phyloP scores from a whole-genome alignment of 2,888 invertebrate species.

The Dryocosmus kuriphilus region DNA sequence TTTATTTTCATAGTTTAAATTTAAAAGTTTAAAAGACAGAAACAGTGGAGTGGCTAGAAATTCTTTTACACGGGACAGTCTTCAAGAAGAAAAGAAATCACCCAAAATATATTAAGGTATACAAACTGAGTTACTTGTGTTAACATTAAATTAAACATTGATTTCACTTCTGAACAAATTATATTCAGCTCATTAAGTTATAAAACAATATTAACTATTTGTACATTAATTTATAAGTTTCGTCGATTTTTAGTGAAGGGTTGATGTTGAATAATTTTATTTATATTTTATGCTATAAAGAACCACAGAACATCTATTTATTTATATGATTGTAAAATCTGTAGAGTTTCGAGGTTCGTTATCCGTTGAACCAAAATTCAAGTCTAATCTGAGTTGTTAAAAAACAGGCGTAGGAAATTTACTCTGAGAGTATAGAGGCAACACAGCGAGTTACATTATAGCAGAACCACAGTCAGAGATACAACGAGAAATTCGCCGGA shows the following conservation, averaged over 20 bases:
- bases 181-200: too few relatives aligned
- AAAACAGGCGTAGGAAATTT: conserved; percentile 7
- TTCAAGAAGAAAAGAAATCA: too few relatives aligned
- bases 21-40: too few relatives aligned
- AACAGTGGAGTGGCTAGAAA: too few relatives aligned
- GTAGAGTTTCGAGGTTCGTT: conserved; percentile 4
- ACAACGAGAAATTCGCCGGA: conserved; percentile 46
- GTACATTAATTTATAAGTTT: too few relatives aligned
- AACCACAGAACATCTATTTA: not conserved
- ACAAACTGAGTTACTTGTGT: not conserved
- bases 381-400: conserved; percentile 25
- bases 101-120: not conserved
- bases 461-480: not conserved
- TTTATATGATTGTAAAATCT: conserved; percentile 15
- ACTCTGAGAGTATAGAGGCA: not conserved
- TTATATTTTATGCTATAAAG: not conserved
- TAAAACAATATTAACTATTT: too few relatives aligned
- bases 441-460: not conserved
- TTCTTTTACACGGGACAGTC: too few relatives aligned
- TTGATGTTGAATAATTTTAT: too few relatives aligned
- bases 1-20: too few relatives aligned
- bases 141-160: too few relatives aligned
- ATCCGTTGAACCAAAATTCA: conserved; percentile 13
- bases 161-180: too few relatives aligned
- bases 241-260: too few relatives aligned